Evolutionary conservation across 1,140 invertebrate species (phyloP).

Genomic region (Drosophila busckii): DNA sequence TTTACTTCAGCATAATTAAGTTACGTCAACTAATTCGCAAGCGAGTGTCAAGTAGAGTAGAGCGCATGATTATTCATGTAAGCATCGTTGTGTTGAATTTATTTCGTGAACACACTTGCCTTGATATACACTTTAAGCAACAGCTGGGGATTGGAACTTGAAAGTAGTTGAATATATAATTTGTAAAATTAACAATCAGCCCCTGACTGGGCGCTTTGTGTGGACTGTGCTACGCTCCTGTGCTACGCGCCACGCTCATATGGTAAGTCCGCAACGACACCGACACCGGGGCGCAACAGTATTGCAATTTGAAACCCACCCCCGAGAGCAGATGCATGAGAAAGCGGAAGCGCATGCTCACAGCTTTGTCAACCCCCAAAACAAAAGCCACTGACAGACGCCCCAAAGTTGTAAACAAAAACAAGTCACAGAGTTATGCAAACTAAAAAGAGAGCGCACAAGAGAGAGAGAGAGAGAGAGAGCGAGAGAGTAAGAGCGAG

Average conservation of each 20-base stretch:
- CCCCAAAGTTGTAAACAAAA: slow-evolving; percentile 63
- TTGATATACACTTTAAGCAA: too few relatives aligned
- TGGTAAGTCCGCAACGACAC: too few relatives aligned
- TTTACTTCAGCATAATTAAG: slow-evolving; percentile 65
- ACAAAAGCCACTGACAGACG: slow-evolving; percentile 6
- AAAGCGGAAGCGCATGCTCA: slow-evolving; percentile 43
- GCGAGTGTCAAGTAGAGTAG: neutral
- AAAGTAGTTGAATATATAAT: slow-evolving; percentile 9
- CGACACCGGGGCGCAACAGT: slow-evolving; percentile 42
- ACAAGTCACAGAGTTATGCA: slow-evolving; percentile 53
- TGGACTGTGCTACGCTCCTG: too few relatives aligned
- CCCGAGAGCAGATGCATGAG: neutral
- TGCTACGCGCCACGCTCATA: neutral
- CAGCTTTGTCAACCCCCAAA: slow-evolving; percentile 44
- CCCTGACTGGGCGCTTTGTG: slow-evolving; percentile 17
- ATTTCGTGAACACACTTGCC: too few relatives aligned
- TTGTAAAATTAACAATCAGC: neutral
- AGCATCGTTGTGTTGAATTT: too few relatives aligned
- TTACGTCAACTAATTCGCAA: slow-evolving; percentile 44
- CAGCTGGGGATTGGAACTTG: neutral
- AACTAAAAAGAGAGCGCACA: slow-evolving; percentile 18
- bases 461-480: slow-evolving; percentile 17
- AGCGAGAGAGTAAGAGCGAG: neutral
- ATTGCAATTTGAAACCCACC: slow-evolving; percentile 48
- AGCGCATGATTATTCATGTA: neutral